Evolutionary conservation across 2,888 invertebrate genomes (phyloP), one percentile per base, ranked within the genome.

Genomic region (Cataglyphis cursor): DNA sequence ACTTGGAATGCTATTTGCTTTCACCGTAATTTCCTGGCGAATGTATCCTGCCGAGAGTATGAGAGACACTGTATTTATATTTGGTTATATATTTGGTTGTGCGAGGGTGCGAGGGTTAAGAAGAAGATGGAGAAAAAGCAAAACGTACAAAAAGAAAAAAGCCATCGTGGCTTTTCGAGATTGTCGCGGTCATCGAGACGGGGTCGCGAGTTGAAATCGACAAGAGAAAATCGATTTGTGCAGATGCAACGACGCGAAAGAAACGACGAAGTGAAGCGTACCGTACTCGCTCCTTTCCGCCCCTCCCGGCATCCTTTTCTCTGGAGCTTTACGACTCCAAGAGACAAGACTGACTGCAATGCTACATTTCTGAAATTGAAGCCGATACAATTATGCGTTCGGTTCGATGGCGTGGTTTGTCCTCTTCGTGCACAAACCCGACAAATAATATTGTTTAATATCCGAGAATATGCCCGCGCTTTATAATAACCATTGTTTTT

Each of bases 221-320:
- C 85, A 83, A 86, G 86, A 24, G 81, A 87, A 89, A 88, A 89
- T 86, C 88, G 88, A 89, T 89, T 88, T 82, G 84, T 82, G 87
- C 80, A 75, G 73, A 82, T 44, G 84, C 83, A 89, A 86, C 87
- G 88, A 87, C 83, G 88, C 82, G 86, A 72, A 85, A 85, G 88
- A 87, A 88, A 85, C 81, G 81, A 66, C 81, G 51, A 86, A 82
- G 70, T 70, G 82, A 82, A 87, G 83, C 76, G 82, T 75, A 84
- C 76, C 76, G 61, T 66, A 75, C 61, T 66, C 72, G 64, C 48
- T 41, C 28, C 31, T 41, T 54, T 64, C 35, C 48, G 12, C 21
- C 0, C 35, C 73, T 59, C 57, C 54, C 21, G 51, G n/a, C 31
- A 21, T 51, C 38, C 41, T 48, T 81, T 78, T 24, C 54, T 65